Evolutionary conservation across 2,797 vertebrate genomes (phyloP).

Genomic region (Sparus aurata): DNA sequence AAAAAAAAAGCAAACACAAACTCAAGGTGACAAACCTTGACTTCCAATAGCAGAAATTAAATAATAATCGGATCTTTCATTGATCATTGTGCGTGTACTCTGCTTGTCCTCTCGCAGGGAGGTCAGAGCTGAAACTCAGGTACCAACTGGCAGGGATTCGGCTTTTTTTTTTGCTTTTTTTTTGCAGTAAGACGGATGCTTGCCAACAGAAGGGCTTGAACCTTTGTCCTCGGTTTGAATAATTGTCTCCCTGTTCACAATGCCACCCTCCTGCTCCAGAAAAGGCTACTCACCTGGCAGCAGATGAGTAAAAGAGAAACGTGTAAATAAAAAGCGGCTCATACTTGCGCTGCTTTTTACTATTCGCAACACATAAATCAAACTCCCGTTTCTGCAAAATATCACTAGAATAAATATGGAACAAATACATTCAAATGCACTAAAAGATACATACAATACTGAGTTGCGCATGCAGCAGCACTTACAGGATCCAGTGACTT

Average conservation of each 20-base stretch:
- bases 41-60: conserved; percentile 50
- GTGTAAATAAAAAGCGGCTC: conserved; percentile 13
- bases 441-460: conserved; percentile 13
- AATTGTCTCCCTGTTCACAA: conserved; percentile 62
- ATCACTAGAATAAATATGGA: conserved; percentile 19
- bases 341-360: not conserved
- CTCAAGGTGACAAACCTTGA: conserved; percentile 40
- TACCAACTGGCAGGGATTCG: conserved; percentile 59
- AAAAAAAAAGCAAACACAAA: conserved; percentile 13
- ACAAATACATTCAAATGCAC: conserved; percentile 20
- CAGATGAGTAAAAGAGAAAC: conserved; percentile 16
- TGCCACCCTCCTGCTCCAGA: conserved; percentile 38
- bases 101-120: conserved; percentile 56
- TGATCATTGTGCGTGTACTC: conserved; percentile 59
- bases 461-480: conserved; percentile 40
- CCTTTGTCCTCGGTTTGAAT: conserved; percentile 67
- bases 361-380: conserved; percentile 24
- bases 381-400: conserved; percentile 1
- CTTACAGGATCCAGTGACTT: conserved; percentile 15
- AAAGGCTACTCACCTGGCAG: conserved; percentile 29
- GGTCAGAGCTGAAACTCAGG: conserved; percentile 60
- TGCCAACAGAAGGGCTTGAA: conserved; percentile 70
- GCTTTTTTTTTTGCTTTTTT: conserved; percentile 53
- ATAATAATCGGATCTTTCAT: conserved; percentile 63
- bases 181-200: conserved; percentile 64